Base-by-base conservation (phyloP, 2,888 invertebrate species). In the Aleiodes leptofemur region DNA sequence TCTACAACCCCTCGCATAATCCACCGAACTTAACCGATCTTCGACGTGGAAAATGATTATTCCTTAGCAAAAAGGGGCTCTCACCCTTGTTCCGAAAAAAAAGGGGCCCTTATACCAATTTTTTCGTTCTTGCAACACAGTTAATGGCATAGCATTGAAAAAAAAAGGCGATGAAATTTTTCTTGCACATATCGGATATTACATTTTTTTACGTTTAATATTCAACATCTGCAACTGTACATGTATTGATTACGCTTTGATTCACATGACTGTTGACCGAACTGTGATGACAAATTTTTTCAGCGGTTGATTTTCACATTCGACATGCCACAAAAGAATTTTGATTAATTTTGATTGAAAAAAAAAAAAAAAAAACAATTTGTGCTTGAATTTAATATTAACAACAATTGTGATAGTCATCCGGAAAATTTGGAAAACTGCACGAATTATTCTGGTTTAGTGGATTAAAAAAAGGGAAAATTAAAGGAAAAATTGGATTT, bases 31-130 rank as follows among this genome's bases (percentile, higher is more conserved):
- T 74, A 43, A 66, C 57, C 59, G 69, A 74, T 74, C 73, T 74
- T 70, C 72, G 68, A 69, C 64, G 73, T 77, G 74, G 68, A 80
- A 79, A 80, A 80, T 78, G 71, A 79, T 76, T 77, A 23, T 43
- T 43, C 43, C 43, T 43, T 0, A 43, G 61, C 23, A 23, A 38
- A 9, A 14, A 31, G n/a, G 51, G 51, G 8, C 66, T 66, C 66
- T 66, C 51, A 51, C 51, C 68, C 51, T 68, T 53, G 14, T 31
- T 29, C 11, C n/a, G 8, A 23, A 43, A 68, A 2, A 23, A 8
- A n/a, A 29, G 23, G 34, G 29, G 14, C 29, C 34, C 31, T 31
- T 51, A 31, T 51, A 31, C 13, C 23, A 29, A 48, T 61, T 64
- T 64, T 38, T 61, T 34, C 11, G 8, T 31, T 61, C 53, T 53